Conservation (phyloP, 2,797 vertebrate species). For the Peromyscus eremicus region DNA sequence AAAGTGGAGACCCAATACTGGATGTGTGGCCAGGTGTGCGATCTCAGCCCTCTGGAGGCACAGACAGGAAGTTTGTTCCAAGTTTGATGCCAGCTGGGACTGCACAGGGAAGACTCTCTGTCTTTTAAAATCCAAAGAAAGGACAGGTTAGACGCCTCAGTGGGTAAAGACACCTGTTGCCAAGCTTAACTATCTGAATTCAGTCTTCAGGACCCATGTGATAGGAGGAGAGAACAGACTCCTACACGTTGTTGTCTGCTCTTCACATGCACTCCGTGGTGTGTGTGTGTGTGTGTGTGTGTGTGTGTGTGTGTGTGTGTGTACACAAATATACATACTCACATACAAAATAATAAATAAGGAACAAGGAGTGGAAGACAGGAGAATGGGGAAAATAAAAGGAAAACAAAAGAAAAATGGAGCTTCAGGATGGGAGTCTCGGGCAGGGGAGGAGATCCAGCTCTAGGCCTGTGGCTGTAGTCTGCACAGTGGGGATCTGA, state of each 20-base stretch:
- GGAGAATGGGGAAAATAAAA: background rate
- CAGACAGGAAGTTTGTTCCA: background rate
- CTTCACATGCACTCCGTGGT: background rate
- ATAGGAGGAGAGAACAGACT: background rate
- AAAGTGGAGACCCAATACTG: accelerated
- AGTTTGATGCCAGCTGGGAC: background rate
- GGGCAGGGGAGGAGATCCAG: background rate
- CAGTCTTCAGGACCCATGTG: background rate
- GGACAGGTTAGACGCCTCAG: no score
- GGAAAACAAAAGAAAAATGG: background rate
- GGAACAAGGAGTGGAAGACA: background rate
- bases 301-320: background rate
- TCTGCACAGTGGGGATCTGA: background rate
- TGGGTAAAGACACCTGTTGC: background rate
- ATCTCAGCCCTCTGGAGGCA: background rate
- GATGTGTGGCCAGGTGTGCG: accelerated
- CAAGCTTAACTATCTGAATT: background rate
- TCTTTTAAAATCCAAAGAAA: background rate
- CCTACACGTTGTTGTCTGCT: background rate
- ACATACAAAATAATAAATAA: background rate
- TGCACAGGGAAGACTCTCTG: no score
- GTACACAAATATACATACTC: background rate
- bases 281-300: background rate
- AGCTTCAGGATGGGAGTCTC: background rate
- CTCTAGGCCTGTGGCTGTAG: background rate